These are phyloP conservation scores for Chromis chromis DNA, from an alignment of 2,797 vertebrate genomes.

Conservation along the genomic window DNA sequence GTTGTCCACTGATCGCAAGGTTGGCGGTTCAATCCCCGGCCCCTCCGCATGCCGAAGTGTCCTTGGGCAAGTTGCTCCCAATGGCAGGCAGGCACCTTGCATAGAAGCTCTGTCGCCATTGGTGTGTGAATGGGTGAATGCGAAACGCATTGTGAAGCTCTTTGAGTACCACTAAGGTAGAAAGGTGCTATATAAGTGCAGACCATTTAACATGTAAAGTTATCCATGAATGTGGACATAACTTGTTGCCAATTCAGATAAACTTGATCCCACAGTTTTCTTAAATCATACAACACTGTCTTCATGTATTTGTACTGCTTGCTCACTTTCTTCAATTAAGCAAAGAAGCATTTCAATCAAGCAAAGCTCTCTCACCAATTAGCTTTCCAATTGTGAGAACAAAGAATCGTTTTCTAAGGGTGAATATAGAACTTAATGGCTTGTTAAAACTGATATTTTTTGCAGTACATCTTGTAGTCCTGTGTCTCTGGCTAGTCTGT, in stretches of 20 bases:
- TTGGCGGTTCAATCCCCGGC: no score
- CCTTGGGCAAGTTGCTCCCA: no score
- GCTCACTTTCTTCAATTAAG: neutral
- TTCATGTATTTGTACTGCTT: neutral
- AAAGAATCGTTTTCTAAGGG: slow-evolving; percentile 1
- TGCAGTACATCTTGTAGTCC: slow-evolving; percentile 1
- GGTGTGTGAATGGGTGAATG: no score
- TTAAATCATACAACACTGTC: slow-evolving; percentile 3
- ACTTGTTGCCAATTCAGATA: slow-evolving; percentile 4
- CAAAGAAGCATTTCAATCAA: neutral
- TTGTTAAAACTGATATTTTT: slow-evolving; percentile 34
- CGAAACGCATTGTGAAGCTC: no score
- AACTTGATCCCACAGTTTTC: slow-evolving; percentile 1
- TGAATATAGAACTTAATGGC: slow-evolving; percentile 12
- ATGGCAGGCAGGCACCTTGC: no score
- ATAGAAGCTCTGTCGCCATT: no score
- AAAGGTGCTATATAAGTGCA: no score
- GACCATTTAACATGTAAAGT: no score
- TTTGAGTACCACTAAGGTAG: no score
- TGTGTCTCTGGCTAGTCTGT: slow-evolving; percentile 35
- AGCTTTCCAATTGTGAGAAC: slow-evolving; percentile 5
- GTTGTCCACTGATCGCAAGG: no score
- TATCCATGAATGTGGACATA: neutral
- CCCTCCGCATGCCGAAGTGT: no score
- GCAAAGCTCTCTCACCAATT: slow-evolving; percentile 18